Evolutionary conservation across 53 echinoderm and acorn worm genomes (phyloP).

Genomic region (Patiria pectinifera): DNA sequence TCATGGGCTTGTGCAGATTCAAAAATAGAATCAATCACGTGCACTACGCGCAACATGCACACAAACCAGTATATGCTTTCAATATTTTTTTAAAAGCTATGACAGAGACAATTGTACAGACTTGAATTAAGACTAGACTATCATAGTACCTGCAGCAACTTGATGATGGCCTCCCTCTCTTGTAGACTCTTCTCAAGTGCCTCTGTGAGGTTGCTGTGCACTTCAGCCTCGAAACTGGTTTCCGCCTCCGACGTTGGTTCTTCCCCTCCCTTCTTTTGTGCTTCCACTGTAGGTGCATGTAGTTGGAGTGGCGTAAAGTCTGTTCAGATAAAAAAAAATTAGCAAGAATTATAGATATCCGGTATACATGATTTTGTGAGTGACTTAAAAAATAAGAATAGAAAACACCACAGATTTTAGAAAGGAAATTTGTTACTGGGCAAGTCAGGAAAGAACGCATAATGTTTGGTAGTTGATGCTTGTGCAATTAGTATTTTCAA

Average conservation of each 20-base stretch:
- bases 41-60: too few species aligned
- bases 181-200: conserved; percentile 83
- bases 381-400: background rate
- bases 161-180: conserved; percentile 90
- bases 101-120: background rate
- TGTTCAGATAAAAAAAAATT: background rate
- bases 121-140: background rate
- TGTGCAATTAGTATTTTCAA: too few species aligned
- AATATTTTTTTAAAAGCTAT: background rate
- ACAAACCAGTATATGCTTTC: too few species aligned
- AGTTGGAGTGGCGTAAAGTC: background rate
- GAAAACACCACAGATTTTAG: background rate
- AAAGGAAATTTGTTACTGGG: background rate
- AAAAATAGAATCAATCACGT: too few species aligned
- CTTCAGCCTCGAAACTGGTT: background rate
- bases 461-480: too few species aligned
- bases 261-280: conserved; percentile 71
- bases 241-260: conserved; percentile 58
- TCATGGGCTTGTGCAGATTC: too few species aligned
- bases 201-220: background rate
- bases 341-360: background rate
- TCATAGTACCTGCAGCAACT: conserved; percentile 67
- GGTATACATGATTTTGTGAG: background rate
- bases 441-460: too few species aligned
- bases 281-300: conserved; percentile 1